These are phyloP conservation scores for Sicus ferrugineus DNA, from an alignment of 2,888 invertebrate genomes.

Conservation along the genomic window DNA sequence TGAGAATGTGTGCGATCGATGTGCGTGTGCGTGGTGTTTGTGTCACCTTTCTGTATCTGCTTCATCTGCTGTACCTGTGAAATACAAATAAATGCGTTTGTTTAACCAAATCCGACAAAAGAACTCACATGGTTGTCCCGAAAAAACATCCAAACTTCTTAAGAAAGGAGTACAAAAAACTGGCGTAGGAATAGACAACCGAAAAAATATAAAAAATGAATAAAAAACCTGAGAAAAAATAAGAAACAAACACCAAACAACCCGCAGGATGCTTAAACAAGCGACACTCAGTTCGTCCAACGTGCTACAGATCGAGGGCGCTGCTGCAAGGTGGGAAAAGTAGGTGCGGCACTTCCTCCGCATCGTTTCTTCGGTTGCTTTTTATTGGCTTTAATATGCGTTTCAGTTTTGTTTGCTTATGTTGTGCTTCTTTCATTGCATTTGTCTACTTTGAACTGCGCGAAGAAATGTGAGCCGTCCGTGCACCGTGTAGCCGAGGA, in stretches of 20 bases:
- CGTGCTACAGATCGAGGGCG: background rate
- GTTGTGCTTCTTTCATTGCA: too few species aligned
- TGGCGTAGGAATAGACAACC: background rate
- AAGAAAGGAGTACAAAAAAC: background rate
- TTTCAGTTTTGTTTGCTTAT: too few species aligned
- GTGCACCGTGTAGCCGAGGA: too few species aligned
- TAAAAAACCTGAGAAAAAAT: background rate
- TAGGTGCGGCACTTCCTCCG: background rate
- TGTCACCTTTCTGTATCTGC: background rate
- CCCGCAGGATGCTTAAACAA: too few species aligned
- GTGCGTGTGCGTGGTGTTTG: background rate
- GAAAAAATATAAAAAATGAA: background rate
- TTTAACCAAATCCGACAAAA: constrained; percentile 7
- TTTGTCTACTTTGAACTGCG: too few species aligned
- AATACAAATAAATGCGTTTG: constrained; percentile 17
- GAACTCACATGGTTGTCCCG: too few species aligned
- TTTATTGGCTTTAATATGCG: too few species aligned
- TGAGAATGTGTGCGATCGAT: too few species aligned
- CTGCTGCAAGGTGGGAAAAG: background rate
- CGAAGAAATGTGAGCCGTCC: too few species aligned
- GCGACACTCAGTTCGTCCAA: too few species aligned
- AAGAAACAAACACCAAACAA: too few species aligned
- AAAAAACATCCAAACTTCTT: background rate
- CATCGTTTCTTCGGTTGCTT: too few species aligned
- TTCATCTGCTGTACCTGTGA: constrained; percentile 5